Evolutionary conservation across 1,140 invertebrate genomes (phyloP), one percentile per base, ranked within the genome.

Genomic region (Brachionus rubens): DNA sequence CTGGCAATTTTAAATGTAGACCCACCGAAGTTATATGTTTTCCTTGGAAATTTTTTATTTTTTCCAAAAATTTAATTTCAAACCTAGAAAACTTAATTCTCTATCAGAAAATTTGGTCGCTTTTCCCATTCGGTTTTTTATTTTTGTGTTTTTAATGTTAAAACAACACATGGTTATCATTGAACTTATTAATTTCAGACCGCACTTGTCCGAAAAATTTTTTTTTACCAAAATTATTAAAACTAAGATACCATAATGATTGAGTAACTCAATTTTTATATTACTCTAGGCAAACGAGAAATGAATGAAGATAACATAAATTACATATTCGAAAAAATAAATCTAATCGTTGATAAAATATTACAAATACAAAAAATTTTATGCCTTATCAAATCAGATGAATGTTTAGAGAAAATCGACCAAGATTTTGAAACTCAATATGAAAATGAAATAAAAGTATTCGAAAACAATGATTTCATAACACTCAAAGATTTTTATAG

Each of bases 311-410:
- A 65, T 24, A 26, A 21, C 0, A 43, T 65, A 24, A 26, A 65
- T 19, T 21, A 24, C 6, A 12, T 65, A 28, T 65, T 65, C n/a
- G 3, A 19, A 28, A 65, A 26, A 65, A 65, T 65, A 41, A 65
- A 65, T 24, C 21, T 24, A 10, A 46, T 65, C 19, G 59, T 65
- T 14, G 40, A 26, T 65, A 65, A 65, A 43, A 43, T 65, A 14
- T 43, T 65, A 41, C 43, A 36, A 43, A 65, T 65, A 14, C 59
- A 65, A 36, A 65, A 65, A 65, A 65, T 65, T 43, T 24, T 65
- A 2, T 65, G 40, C 16, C 6, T 26, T 4, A 65, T 21, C 12
- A 41, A 43, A 28, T 36, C 30, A 9, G 33, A 36, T 7, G 54
- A 59, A 16, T 16, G 28, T 4, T 59, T 10, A n/a, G 36, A 65